Conservation (phyloP, 2,888 invertebrate genomes). For the Stictocephala bisonia region DNA sequence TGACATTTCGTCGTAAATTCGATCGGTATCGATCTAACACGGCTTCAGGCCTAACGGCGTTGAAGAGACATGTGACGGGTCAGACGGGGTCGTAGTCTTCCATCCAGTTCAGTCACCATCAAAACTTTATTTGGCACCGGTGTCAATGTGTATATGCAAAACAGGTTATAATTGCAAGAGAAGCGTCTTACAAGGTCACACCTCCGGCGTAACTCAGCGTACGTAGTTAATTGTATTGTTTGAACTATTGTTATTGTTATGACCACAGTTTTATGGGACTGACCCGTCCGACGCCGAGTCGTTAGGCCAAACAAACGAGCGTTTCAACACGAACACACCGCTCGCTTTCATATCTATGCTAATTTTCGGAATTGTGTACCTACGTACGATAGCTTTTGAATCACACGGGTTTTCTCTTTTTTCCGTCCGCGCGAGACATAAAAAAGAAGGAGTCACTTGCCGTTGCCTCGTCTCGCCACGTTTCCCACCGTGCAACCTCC, state of each 20-base stretch:
- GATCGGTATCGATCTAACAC: no score
- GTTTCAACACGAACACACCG: constrained; percentile 38
- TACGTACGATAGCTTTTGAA: constrained; percentile 43
- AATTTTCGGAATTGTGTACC: constrained; percentile 45
- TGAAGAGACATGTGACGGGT: no score
- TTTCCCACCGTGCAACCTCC: background rate
- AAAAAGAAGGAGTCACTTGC: constrained; percentile 27
- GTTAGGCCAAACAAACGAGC: constrained; percentile 23
- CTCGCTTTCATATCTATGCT: constrained; percentile 46
- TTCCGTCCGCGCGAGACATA: constrained; percentile 17
- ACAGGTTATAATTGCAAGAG: constrained; percentile 22
- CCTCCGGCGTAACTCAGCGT: constrained; percentile 35
- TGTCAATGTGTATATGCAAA: constrained; percentile 23
- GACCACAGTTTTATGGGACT: constrained; percentile 43
- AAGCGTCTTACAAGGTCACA: constrained; percentile 35
- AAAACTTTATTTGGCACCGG: no score
- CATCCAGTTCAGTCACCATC: background rate
- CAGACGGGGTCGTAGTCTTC: background rate
- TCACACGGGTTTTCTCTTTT: constrained; percentile 34
- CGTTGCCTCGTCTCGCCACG: background rate
- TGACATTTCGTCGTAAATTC: no score
- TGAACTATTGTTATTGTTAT: constrained; percentile 47
- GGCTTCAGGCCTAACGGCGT: no score
- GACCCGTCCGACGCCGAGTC: constrained; percentile 23
- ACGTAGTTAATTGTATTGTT: constrained; percentile 47